Evolutionary conservation across 92 coral and sea anemone genomes (phyloP), one percentile per base, ranked within the genome.

Genomic region (Palythoa caribaeorum): DNA sequence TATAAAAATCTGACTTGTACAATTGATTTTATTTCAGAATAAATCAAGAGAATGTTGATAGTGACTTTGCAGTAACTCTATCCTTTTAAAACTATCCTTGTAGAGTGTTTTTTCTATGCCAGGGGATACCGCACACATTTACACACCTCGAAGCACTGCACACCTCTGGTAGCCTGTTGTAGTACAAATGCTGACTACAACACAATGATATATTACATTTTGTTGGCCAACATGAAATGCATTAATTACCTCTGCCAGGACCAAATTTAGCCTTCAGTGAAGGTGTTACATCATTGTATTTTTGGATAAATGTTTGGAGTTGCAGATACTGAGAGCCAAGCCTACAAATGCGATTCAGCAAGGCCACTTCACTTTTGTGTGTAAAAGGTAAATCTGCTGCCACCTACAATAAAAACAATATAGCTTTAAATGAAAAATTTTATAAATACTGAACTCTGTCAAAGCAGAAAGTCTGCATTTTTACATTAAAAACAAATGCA

Each of bases 351-450:
- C 95, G 92, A 75, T 97, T 97, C 68, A 97, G 91, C 81, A 97
- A 92, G 38, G 91, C 94, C 76, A 90, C 91, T 81, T 97, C 99
- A 74, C 99, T 94, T 3, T 90, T 92, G 86, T 97, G 99, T 74
- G 94, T 91, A 53, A 97, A 97, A 10, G 99, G 98, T 75, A 97
- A 83, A 62, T 97, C 98, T 57, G 92, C 90, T 47, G 98, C 97
- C 83, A 97, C 99, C 99, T 97, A 15, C 2, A 91, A 84, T 71
- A 37, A 83, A 62, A 89, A 44, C 2, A 44, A 2, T 44, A 44
- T 1, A 44, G 48, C 48, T 44, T 44, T 4, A 44, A 1, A 44
- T 60, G 48, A 72, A 54, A 54, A 51, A 20, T 47, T 79, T 57
- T 36, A 63, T 9, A 15, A n/a, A 28, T 11, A 69, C 38, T 20